Conservation (phyloP, 2,113 vertebrate species). For the Balaeniceps rex region DNA sequence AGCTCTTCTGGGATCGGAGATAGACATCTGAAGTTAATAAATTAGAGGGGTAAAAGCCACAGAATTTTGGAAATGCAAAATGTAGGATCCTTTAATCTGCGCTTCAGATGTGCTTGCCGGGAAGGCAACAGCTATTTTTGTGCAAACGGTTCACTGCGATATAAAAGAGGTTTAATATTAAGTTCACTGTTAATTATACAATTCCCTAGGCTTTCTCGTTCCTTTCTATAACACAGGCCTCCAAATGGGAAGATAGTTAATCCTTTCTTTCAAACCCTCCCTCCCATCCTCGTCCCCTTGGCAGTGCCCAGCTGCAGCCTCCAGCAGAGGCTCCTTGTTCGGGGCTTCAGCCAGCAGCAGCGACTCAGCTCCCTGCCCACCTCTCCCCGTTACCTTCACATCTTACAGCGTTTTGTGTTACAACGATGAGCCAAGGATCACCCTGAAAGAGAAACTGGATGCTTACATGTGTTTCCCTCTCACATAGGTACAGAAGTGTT, state of each 20-base stretch:
- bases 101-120: neutral
- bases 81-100: neutral
- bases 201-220: neutral
- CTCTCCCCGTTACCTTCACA: too few relatives aligned
- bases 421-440: fast-evolving
- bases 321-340: fast-evolving
- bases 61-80: neutral
- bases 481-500: fast-evolving
- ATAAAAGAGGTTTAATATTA: neutral
- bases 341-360: neutral
- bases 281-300: fast-evolving
- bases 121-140: neutral
- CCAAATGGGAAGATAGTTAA: neutral
- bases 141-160: neutral
- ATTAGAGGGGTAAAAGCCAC: neutral
- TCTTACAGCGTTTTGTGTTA: fast-evolving
- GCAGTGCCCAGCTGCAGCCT: neutral
- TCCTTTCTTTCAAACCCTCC: neutral
- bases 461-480: fast-evolving
- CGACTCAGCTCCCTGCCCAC: fast-evolving
- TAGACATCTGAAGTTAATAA: neutral
- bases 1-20: slow-evolving; percentile 1
- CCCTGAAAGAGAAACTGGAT: neutral
- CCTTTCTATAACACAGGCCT: fast-evolving
- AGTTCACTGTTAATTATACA: neutral